Percentiles rank a stretch among this genome's conserved stretches.
These are phyloP conservation scores for Ferdinandea cuprea DNA, from an alignment of 2,888 invertebrate species.

Conservation along the genomic window DNA sequence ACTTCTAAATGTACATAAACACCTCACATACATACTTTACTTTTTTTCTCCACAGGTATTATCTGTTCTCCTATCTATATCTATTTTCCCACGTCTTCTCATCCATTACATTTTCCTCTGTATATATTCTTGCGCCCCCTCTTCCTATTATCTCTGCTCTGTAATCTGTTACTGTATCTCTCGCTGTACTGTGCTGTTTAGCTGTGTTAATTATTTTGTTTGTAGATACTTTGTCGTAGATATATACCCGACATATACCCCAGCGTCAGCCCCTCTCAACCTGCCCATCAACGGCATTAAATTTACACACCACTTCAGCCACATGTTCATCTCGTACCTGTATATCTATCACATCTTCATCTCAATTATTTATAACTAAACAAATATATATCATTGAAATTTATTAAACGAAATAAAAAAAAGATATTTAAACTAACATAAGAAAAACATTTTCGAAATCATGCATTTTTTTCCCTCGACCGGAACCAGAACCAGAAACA, in stretches of 20 bases:
- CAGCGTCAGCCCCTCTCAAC: neutral
- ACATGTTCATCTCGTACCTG: slow-evolving; percentile 34
- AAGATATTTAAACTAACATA: slow-evolving; percentile 61
- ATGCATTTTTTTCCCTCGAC: slow-evolving; percentile 28
- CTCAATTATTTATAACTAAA: slow-evolving; percentile 50
- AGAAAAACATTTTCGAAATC: slow-evolving; percentile 68
- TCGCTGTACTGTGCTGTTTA: no score
- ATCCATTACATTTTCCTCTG: slow-evolving; percentile 6
- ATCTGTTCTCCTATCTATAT: neutral
- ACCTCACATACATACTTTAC: neutral
- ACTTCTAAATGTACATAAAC: neutral
- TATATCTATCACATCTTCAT: slow-evolving; percentile 62
- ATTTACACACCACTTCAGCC: slow-evolving; percentile 39
- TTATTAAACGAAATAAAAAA: slow-evolving; percentile 34
- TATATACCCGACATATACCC: slow-evolving; percentile 6
- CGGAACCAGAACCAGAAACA: slow-evolving; percentile 26
- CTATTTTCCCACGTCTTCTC: slow-evolving; percentile 14
- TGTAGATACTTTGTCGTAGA: slow-evolving; percentile 36
- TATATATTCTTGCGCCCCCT: slow-evolving; percentile 8
- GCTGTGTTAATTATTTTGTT: slow-evolving; percentile 19
- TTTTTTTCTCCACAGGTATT: neutral
- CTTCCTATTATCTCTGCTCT: slow-evolving; percentile 32
- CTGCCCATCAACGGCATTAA: slow-evolving; percentile 26
- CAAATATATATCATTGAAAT: slow-evolving; percentile 48
- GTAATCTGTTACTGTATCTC: slow-evolving; percentile 35